Percentiles rank a stretch among this genome's conserved stretches.
Evolutionary conservation across 2,888 invertebrate genomes (phyloP).

Genomic region (Thymelicus acteon): DNA sequence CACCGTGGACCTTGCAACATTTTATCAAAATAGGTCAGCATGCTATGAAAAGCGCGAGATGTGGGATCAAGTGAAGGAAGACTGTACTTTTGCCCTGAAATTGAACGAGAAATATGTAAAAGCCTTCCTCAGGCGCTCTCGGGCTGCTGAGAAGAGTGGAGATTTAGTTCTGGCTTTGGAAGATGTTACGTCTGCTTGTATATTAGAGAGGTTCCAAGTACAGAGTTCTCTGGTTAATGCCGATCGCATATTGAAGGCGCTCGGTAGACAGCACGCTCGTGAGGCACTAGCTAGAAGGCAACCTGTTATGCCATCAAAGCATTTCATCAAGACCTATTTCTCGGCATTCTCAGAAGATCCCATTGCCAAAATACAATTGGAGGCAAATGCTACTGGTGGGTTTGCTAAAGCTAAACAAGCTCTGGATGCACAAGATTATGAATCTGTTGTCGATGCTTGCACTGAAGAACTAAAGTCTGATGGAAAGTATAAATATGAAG

Average conservation of each 20-base stretch:
- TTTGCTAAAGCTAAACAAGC: slow-evolving; percentile 90
- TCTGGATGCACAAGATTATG: slow-evolving; percentile 89
- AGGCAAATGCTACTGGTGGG: slow-evolving; percentile 80
- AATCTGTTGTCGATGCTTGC: slow-evolving; percentile 91
- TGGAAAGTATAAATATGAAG: slow-evolving; percentile 87
- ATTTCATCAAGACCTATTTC: slow-evolving; percentile 94
- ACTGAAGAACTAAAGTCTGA: slow-evolving; percentile 90
- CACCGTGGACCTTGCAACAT: slow-evolving; percentile 92
- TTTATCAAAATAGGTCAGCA: slow-evolving; percentile 98
- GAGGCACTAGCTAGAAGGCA: slow-evolving; percentile 88
- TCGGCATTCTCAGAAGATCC: slow-evolving; percentile 95
- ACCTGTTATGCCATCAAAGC: slow-evolving; percentile 92
- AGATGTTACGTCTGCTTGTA: slow-evolving; percentile 96
- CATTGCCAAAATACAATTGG: slow-evolving; percentile 83
- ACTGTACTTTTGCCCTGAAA: slow-evolving; percentile 93
- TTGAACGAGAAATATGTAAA: slow-evolving; percentile 94
- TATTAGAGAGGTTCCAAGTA: slow-evolving; percentile 95
- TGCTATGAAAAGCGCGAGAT: slow-evolving; percentile 96
- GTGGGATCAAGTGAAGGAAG: slow-evolving; percentile 92
- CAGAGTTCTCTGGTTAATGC: slow-evolving; percentile 92
- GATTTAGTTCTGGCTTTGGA: slow-evolving; percentile 93
- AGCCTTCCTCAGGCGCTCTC: slow-evolving; percentile 93
- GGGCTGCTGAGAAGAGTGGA: slow-evolving; percentile 91
- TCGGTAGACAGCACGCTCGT: slow-evolving; percentile 90
- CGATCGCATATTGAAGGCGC: slow-evolving; percentile 93